Evolutionary conservation across 2,113 vertebrate genomes (phyloP), one percentile per base, ranked within the genome.

Genomic region (Rhea pennata): DNA sequence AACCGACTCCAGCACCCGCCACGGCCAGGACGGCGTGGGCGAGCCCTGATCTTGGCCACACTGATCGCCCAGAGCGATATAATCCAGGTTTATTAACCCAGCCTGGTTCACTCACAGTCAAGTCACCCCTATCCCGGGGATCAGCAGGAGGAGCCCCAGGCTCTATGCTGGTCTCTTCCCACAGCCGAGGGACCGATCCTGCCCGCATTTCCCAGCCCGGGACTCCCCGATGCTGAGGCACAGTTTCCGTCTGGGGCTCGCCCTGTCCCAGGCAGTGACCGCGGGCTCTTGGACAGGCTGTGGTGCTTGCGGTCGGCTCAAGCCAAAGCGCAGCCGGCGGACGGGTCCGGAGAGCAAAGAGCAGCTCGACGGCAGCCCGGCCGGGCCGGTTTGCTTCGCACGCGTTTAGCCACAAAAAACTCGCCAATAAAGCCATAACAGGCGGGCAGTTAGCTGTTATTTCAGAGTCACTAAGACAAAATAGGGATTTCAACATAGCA

Each of bases 401-500:
- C 1, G 1, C 1, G 3, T 46, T 95, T 77, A 96, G 75, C 83
- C 82, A 83, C 84, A 90, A 93, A 83, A 94, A 96, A 94, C 59
- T 59, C 88, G 33, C 69, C 79, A 91, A 86, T 90, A 90, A 96
- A 95, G 51, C 36, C 76, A 64, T 64, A 96, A 88, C 93, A 96
- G 88, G 84, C 56, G 64, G 56, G 64, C 74, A 75, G 90, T 46
- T 67, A 87, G 83, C 90, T 91, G 58, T 36, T 19, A 91, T 90
- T 90, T 86, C 81, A 82, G 62, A 91, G 87, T 76, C 93, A 61
- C 53, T 96, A 95, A 96, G 92, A 91, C 53, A 83, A 79, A 92
- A 80, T 27, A 1, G 1, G 6, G 16, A 74, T 16, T 91, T 92
- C 90, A 95, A 95, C 54, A 89, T 77, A 91, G 75, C 56, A 84